These are phyloP conservation scores for Neotoma lepida DNA, from an alignment of 2,113 vertebrate species.

Conservation along the genomic window DNA sequence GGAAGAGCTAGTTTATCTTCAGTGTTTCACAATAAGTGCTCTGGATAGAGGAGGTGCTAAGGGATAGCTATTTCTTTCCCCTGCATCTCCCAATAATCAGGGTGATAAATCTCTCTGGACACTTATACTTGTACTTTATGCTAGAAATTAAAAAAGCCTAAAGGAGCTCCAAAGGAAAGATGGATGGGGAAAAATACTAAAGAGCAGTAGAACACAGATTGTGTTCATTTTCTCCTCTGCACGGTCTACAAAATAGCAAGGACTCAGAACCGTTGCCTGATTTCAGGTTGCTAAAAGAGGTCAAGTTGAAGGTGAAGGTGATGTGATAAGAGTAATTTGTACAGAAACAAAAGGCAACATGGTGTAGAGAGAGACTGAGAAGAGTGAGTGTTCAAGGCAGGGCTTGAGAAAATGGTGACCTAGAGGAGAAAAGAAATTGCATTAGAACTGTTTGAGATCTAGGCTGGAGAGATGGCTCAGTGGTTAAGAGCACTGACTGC, in stretches of 20 bases:
- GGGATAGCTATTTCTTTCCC: background rate
- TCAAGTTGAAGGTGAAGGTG: background rate
- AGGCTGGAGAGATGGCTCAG: background rate
- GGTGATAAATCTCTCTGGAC: background rate
- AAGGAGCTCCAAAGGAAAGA: background rate
- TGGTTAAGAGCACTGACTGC: background rate
- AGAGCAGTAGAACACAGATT: slow-evolving; percentile 7
- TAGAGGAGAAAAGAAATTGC: background rate
- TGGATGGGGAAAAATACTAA: background rate
- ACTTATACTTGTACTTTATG: background rate
- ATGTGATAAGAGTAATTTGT: background rate
- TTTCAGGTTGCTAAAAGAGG: background rate
- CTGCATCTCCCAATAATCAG: background rate
- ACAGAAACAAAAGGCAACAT: background rate
- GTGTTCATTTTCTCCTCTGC: background rate
- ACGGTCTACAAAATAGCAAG: background rate
- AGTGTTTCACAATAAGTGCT: background rate
- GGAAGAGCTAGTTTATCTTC: background rate
- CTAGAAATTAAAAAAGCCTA: background rate
- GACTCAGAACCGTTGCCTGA: background rate
- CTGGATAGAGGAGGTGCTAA: background rate
- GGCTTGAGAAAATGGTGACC: background rate
- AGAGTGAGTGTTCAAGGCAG: background rate
- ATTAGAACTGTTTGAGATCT: background rate
- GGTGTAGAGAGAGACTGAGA: background rate